Evolutionary conservation across 2,113 vertebrate genomes (phyloP).

Genomic region (Anseranas semipalmata): DNA sequence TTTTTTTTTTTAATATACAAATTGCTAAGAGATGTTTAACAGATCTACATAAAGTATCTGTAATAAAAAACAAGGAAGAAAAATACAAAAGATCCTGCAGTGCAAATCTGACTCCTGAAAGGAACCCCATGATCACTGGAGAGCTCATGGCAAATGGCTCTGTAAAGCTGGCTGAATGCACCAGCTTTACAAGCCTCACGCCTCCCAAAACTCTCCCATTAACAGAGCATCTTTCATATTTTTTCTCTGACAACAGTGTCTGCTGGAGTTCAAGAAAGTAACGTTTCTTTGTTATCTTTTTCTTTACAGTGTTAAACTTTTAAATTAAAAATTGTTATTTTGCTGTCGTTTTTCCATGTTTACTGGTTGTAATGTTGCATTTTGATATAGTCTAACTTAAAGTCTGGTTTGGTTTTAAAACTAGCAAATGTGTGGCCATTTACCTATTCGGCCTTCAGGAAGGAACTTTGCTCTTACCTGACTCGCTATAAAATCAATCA

Average conservation of each 20-base stretch:
- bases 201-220: neutral
- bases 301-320: neutral
- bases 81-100: neutral
- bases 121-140: neutral
- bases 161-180: fast-evolving
- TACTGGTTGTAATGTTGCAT: neutral
- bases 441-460: neutral
- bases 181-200: neutral
- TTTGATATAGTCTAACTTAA: neutral
- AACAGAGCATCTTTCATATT: neutral
- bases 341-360: neutral
- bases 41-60: neutral
- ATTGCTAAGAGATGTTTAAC: neutral
- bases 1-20: neutral
- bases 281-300: neutral
- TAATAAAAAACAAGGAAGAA: neutral
- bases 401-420: neutral
- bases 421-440: neutral
- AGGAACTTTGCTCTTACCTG: neutral
- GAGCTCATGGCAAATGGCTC: neutral
- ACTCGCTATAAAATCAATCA: conserved; percentile 30
- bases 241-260: neutral
- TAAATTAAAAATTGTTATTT: neutral
- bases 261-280: neutral
- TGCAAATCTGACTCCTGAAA: neutral